A percentile compares a stretch with the other conserved stretches of the same genome.
Conservation (phyloP, 1,140 invertebrate species). For the Heliothis virescens region DNA sequence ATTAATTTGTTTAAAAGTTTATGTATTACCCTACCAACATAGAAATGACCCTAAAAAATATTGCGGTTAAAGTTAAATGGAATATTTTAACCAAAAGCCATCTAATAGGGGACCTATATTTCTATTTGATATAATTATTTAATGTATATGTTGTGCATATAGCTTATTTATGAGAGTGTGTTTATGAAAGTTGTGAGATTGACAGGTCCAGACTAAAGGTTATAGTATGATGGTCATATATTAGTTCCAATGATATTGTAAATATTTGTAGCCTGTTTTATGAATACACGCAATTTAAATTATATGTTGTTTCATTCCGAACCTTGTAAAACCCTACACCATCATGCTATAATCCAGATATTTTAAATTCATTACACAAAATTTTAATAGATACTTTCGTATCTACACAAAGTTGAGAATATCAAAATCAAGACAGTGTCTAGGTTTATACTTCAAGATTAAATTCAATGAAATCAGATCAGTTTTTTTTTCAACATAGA, state of each 20-base stretch:
- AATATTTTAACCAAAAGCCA: background rate
- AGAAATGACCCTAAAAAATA: background rate
- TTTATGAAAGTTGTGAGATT: slow-evolving; percentile 22
- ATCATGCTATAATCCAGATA: slow-evolving; percentile 78
- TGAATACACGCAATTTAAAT: slow-evolving; percentile 73
- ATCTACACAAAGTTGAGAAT: no score
- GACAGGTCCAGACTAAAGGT: slow-evolving; percentile 37
- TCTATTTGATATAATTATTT: background rate
- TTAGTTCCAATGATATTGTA: slow-evolving; percentile 61
- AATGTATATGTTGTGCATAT: background rate
- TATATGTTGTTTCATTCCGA: slow-evolving; percentile 76
- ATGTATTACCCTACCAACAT: background rate
- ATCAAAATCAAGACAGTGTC: no score
- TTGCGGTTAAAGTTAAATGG: background rate
- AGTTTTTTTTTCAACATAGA: no score
- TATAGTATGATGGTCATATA: slow-evolving; percentile 82
- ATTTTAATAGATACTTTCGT: background rate
- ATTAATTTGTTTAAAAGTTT: background rate
- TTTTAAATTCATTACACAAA: background rate
- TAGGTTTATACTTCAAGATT: no score
- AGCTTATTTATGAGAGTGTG: background rate
- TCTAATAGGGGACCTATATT: background rate
- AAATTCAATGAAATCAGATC: no score
- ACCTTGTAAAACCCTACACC: slow-evolving; percentile 61
- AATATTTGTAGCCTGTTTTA: slow-evolving; percentile 58